These are phyloP conservation scores for Pantala flavescens DNA, from an alignment of 1,140 invertebrate species.

Conservation along the genomic window DNA sequence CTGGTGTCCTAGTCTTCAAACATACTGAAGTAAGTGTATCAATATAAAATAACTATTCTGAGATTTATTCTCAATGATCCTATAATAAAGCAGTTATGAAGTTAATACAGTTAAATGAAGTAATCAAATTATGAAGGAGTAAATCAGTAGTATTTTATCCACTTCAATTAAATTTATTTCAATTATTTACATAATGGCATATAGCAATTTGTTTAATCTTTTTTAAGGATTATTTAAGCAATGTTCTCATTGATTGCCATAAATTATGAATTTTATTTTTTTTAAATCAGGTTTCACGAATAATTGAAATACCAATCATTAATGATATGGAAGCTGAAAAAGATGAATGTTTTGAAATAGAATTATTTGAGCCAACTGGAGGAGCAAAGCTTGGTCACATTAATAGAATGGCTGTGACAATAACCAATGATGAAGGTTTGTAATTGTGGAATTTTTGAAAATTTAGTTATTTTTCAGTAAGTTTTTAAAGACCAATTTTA, in stretches of 20 bases:
- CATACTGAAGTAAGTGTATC: conserved; percentile 40
- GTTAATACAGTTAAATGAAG: neutral
- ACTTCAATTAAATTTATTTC: no score
- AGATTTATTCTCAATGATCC: neutral
- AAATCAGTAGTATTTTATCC: no score
- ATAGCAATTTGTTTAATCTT: no score
- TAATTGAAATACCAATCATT: conserved; percentile 48
- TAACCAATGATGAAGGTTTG: conserved; percentile 54
- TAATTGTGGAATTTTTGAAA: neutral
- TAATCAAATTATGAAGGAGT: no score
- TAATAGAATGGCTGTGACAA: conserved; percentile 50
- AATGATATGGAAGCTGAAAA: conserved; percentile 53
- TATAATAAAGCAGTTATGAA: neutral
- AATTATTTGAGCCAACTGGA: conserved; percentile 40
- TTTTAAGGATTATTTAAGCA: no score
- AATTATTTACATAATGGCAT: no score
- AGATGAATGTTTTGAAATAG: conserved; percentile 55
- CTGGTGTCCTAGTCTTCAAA: conserved; percentile 45
- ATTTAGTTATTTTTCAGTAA: no score
- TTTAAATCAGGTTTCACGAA: conserved; percentile 28
- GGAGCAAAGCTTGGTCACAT: conserved; percentile 47
- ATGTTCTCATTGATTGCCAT: no score
- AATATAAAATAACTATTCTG: neutral
- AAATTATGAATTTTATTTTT: conserved; percentile 10
- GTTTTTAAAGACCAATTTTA: no score